A percentile compares a stretch with the other conserved stretches of the same genome.
Evolutionary conservation across 2,888 invertebrate species (phyloP).

Genomic region (Elegia similella): DNA sequence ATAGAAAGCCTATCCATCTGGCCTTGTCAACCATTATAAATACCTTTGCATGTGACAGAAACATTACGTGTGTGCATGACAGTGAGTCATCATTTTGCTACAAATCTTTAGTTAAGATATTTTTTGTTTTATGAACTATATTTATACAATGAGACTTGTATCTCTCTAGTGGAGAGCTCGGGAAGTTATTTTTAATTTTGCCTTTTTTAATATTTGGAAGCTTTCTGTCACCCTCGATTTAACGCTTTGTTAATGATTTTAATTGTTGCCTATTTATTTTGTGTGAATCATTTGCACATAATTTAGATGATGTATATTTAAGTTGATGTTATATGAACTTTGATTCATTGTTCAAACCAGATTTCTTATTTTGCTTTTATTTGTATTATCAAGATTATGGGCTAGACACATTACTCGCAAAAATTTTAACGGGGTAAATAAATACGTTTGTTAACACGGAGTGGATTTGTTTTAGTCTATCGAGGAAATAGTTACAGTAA

Average conservation of each 20-base stretch:
- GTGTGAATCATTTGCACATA: conserved; percentile 51
- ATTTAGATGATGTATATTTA: conserved; percentile 22
- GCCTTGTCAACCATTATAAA: conserved; percentile 23
- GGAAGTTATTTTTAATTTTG: conserved; percentile 64
- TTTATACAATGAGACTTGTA: conserved; percentile 50
- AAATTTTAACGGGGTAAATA: neutral
- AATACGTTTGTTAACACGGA: neutral
- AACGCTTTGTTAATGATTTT: conserved; percentile 44
- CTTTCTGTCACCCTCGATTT: conserved; percentile 68
- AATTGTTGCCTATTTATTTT: conserved; percentile 28
- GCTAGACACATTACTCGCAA: neutral
- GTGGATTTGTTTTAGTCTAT: conserved; percentile 6
- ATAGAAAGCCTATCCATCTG: conserved; percentile 3
- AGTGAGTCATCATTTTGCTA: conserved; percentile 48
- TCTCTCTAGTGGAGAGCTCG: conserved; percentile 81
- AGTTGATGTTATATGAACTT: neutral
- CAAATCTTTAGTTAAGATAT: conserved; percentile 34
- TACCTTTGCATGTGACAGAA: conserved; percentile 69
- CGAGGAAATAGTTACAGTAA: conserved; percentile 56
- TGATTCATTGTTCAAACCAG: conserved; percentile 7
- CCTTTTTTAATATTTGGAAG: conserved; percentile 41
- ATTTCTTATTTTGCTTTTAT: conserved; percentile 7
- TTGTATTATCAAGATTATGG: neutral
- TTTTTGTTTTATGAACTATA: conserved; percentile 35
- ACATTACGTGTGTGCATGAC: conserved; percentile 66